Evolutionary conservation across 2,113 vertebrate species (phyloP).

Genomic region (Symphodus melops): DNA sequence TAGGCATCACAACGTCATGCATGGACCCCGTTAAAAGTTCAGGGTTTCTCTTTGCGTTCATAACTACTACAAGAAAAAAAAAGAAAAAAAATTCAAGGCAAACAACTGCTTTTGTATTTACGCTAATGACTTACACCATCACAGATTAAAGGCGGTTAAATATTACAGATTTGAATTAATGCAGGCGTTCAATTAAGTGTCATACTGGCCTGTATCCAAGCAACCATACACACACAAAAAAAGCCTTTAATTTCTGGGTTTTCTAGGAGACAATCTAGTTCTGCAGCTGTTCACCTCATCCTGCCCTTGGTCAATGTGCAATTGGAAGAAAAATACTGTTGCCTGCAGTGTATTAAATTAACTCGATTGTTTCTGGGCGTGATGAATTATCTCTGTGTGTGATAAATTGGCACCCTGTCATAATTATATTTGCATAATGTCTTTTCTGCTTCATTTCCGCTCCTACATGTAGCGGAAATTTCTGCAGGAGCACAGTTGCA

Average conservation of each 20-base stretch:
- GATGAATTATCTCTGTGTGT: conserved; percentile 62
- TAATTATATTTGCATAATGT: conserved; percentile 81
- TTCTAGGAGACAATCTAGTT: conserved; percentile 7
- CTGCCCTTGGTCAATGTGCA: conserved; percentile 51
- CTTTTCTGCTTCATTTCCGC: conserved; percentile 74
- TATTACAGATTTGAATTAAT: not conserved
- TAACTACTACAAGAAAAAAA: too few species aligned
- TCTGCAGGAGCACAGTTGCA: conserved; percentile 23
- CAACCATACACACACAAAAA: not conserved
- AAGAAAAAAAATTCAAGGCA: too few species aligned
- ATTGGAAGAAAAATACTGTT: conserved; percentile 36
- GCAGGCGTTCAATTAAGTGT: not conserved
- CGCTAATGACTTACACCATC: too few species aligned
- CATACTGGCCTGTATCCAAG: not conserved
- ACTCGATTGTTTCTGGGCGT: conserved; percentile 55
- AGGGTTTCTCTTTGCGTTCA: too few species aligned
- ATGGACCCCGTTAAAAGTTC: too few species aligned
- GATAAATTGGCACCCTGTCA: conserved; percentile 73
- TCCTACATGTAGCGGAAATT: conserved; percentile 63
- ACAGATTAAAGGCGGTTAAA: too few species aligned
- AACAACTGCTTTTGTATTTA: too few species aligned
- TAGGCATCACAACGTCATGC: too few species aligned
- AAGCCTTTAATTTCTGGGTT: not conserved
- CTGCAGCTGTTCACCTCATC: conserved; percentile 29
- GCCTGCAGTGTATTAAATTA: conserved; percentile 50